A percentile compares a stretch with the other conserved stretches of the same genome.
Conservation (phyloP, 2,113 vertebrate genomes). For the Tor tambroides region DNA sequence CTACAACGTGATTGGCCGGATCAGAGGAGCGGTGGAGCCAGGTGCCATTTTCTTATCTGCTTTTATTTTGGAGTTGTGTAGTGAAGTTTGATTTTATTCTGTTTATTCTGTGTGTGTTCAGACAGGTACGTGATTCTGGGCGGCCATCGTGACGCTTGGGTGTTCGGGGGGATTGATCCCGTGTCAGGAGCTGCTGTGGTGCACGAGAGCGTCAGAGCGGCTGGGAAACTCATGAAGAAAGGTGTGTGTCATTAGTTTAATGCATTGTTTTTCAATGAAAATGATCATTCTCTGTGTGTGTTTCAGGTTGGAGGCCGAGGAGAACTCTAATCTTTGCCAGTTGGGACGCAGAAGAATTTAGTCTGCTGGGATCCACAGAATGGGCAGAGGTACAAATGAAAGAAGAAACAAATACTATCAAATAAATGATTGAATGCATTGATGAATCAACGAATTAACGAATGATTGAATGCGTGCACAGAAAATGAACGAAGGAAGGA, state of each 20-base stretch:
- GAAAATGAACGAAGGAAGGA: neutral
- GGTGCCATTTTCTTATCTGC: constrained; percentile 70
- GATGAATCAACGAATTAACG: neutral
- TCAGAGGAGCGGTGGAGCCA: constrained; percentile 88
- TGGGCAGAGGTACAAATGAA: constrained; percentile 90
- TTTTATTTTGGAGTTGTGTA: neutral
- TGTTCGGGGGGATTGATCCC: constrained; percentile 94
- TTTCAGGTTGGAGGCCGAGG: constrained; percentile 89
- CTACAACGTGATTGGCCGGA: constrained; percentile 90
- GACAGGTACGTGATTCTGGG: constrained; percentile 94
- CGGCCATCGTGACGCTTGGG: constrained; percentile 95
- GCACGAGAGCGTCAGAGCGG: constrained; percentile 87
- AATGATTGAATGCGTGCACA: neutral
- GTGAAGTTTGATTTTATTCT: neutral
- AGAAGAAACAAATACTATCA: neutral
- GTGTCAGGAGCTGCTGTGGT: constrained; percentile 85
- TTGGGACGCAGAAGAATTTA: constrained; percentile 99
- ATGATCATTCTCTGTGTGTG: constrained; percentile 33
- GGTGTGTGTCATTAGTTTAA: constrained; percentile 69
- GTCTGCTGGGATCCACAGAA: constrained; percentile 92
- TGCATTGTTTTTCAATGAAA: neutral
- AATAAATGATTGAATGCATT: neutral
- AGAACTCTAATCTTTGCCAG: constrained; percentile 93
- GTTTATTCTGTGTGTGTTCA: constrained; percentile 58
- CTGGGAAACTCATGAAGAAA: constrained; percentile 79